phyloP scores from a whole-genome alignment of 2,797 vertebrate species.

The Thalassophryne amazonica region DNA sequence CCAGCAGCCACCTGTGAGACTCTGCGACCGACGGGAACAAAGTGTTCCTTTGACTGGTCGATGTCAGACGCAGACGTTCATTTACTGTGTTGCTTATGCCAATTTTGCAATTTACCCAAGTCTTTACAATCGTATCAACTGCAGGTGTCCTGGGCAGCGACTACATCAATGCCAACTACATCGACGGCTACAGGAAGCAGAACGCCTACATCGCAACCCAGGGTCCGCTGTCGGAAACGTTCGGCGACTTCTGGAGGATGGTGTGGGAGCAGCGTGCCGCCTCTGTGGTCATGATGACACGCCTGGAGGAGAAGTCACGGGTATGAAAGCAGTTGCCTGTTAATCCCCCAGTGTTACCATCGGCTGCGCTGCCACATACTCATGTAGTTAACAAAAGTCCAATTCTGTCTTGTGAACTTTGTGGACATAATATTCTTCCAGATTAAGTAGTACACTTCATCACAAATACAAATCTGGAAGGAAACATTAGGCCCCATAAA shows the following conservation, averaged over 20 bases:
- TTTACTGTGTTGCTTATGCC: conserved; percentile 31
- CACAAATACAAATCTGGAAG: no score
- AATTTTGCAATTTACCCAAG: conserved; percentile 38
- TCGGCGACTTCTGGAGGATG: conserved; percentile 98
- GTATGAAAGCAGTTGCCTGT: conserved; percentile 73
- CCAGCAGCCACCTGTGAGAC: conserved; percentile 35
- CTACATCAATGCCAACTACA: conserved; percentile 97
- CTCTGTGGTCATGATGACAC: conserved; percentile 98
- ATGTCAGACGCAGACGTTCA: conserved; percentile 50
- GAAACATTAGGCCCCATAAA: no score
- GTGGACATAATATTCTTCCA: no score
- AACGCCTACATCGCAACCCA: conserved; percentile 98
- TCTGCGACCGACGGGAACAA: conserved; percentile 26
- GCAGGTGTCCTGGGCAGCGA: conserved; percentile 93
- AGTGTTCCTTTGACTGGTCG: conserved; percentile 35
- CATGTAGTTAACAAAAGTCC: no score
- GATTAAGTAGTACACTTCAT: no score
- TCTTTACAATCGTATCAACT: conserved; percentile 24
- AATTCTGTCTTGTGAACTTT: no score
- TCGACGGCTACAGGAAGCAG: conserved; percentile 96
- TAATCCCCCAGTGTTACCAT: not conserved
- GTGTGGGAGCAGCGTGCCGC: conserved; percentile 97
- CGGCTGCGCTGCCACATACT: not conserved
- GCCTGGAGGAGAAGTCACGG: conserved; percentile 95
- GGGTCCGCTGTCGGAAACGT: conserved; percentile 92